Conservation (phyloP, 2,113 vertebrate species). For the Centropristis striata region DNA sequence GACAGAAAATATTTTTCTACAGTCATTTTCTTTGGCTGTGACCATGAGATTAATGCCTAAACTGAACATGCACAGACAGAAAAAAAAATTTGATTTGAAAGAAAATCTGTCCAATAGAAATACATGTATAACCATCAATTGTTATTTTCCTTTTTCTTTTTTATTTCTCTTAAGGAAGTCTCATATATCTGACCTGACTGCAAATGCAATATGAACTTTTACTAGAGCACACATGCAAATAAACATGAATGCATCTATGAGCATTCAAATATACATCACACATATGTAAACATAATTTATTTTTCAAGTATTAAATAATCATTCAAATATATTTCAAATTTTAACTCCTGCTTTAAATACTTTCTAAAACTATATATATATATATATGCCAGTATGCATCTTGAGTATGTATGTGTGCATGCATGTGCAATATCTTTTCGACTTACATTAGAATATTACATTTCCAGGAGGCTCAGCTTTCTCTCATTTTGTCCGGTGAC, state of each 20-base stretch:
- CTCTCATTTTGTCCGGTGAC: constrained; percentile 44
- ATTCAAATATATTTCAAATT: not conserved
- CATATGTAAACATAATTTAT: no score
- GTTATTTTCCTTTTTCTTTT: not conserved
- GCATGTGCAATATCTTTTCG: constrained; percentile 8
- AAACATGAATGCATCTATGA: not conserved
- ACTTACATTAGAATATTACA: constrained; percentile 48
- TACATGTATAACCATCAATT: not conserved
- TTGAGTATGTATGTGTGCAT: constrained; percentile 12
- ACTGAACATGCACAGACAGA: not conserved
- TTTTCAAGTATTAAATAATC: not conserved
- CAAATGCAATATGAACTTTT: no score
- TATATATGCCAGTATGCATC: not conserved
- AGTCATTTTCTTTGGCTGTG: not conserved
- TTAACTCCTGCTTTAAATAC: not conserved
- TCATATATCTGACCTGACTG: no score
- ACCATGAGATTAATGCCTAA: not conserved
- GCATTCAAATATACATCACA: not conserved
- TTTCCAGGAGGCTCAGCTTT: constrained; percentile 46
- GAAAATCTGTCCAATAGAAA: constrained; percentile 6
- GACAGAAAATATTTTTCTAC: not conserved
- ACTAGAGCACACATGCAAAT: not conserved
- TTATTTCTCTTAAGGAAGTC: no score
- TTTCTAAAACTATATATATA: not conserved
- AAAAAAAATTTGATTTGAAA: not conserved